Base-by-base conservation (phyloP, 1,140 invertebrate species). In the Tyrophagus putrescentiae region DNA sequence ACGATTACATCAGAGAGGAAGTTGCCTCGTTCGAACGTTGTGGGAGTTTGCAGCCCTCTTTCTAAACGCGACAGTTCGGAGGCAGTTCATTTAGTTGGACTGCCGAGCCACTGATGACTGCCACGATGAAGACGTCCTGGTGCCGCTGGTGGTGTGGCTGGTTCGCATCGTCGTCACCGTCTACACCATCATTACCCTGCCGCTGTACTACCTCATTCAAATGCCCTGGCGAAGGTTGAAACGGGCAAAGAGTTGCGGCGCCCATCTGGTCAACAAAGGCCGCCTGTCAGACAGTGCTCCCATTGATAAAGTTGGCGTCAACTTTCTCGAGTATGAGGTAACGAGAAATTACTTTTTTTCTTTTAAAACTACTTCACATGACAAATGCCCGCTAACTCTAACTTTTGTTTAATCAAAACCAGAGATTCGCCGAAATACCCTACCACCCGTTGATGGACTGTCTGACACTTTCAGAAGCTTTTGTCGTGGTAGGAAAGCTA, bases 191-290 rank as follows among this genome's bases (percentile, higher is more conserved):
- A 73, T 94, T 66, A 91, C 88, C 44, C 87, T 88, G 72, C 87
- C 90, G 36, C 76, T 91, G 1, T 92, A 92, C 73, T 78, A 88
- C 65, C 74, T 91, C 29, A 72, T 90, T 58, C 87, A 92, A 70
- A 77, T 82, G 66, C 90, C 90, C 56, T 92, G 89, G 85, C 44
- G 36, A 59, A 1, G 18, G 3, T 29, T 42, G 13, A 16, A 42
- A 11, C 4, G 44, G 23, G 34, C 57, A 9, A 9, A 23, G 32
- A 31, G 31, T 5, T 59, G 57, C 50, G 57, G 57, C 16, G 57
- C 36, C 23, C 16, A 45, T 59, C 16, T 29, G 4, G 6, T 31
- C 11, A 54, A 54, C 9, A 13, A 27, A 3, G 52, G 52, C 9
- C 52, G 27, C 18, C 25, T 42, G 4, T 27, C 13, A 29, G 28